Evolutionary conservation across 2,888 invertebrate genomes (phyloP).

Genomic region (Brenthis ino): DNA sequence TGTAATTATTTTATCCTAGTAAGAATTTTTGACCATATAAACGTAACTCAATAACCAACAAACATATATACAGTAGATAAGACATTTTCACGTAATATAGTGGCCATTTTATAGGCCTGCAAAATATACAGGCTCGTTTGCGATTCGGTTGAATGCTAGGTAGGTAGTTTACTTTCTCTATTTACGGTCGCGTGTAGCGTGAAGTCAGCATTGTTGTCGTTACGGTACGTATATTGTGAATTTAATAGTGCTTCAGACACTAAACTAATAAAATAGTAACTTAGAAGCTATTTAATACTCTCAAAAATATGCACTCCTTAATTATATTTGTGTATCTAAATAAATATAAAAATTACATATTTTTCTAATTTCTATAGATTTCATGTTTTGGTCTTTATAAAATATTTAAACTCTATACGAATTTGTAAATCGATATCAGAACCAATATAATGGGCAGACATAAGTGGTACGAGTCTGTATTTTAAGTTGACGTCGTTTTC

Average conservation of each 20-base stretch:
- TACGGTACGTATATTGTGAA: conserved; percentile 20
- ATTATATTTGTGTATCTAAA: neutral
- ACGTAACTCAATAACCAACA: neutral
- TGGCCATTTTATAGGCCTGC: conserved; percentile 28
- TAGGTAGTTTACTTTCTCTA: conserved; percentile 38
- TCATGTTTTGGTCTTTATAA: neutral
- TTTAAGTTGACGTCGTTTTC: conserved; percentile 24
- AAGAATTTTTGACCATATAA: too few relatives aligned
- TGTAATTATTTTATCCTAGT: too few relatives aligned
- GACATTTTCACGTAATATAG: conserved; percentile 22
- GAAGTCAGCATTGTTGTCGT: conserved; percentile 18
- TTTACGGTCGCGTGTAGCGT: conserved; percentile 26
- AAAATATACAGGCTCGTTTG: conserved; percentile 30
- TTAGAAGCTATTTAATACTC: neutral
- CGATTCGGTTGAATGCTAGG: conserved; percentile 26
- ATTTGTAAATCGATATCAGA: neutral
- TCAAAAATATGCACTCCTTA: neutral
- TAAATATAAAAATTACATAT: neutral
- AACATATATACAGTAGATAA: neutral
- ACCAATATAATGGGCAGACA: neutral
- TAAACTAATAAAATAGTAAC: conserved; percentile 3
- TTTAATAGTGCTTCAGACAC: conserved; percentile 8
- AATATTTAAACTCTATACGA: neutral
- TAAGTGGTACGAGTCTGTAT: conserved; percentile 12
- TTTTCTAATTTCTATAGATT: neutral